A percentile compares a stretch with the other conserved stretches of the same genome.
Conservation (phyloP, 2,888 invertebrate species). For the Drosophila incognita region DNA sequence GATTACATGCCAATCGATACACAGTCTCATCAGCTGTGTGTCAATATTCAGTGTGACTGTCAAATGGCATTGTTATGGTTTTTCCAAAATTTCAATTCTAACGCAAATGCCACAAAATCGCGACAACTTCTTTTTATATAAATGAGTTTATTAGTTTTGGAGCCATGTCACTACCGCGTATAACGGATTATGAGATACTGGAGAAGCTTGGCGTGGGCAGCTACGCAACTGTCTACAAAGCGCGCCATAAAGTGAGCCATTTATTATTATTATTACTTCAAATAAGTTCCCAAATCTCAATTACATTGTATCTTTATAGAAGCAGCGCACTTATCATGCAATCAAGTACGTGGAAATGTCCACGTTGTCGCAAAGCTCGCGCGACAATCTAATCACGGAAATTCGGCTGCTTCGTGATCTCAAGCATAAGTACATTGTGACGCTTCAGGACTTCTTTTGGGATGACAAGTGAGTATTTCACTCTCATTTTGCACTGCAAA, state of each 20-base stretch:
- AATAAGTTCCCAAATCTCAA: constrained; percentile 5
- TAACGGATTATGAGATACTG: constrained; percentile 89
- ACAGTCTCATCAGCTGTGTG: constrained; percentile 28
- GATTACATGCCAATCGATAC: constrained; percentile 8
- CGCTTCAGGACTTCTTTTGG: constrained; percentile 93
- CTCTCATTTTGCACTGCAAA: neutral
- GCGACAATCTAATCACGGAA: constrained; percentile 93
- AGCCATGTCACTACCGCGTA: constrained; percentile 81
- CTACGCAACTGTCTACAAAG: constrained; percentile 94
- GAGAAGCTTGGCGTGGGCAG: constrained; percentile 93
- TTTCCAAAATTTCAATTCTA: constrained; percentile 12
- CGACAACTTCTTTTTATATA: constrained; percentile 1
- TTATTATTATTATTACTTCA: neutral
- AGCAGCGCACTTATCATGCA: constrained; percentile 89
- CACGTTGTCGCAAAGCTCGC: constrained; percentile 89
- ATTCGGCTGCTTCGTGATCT: constrained; percentile 92
- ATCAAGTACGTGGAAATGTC: constrained; percentile 93
- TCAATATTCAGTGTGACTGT: constrained; percentile 24
- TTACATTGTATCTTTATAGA: constrained; percentile 72
- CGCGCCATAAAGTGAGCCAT: constrained; percentile 84
- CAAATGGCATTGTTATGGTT: constrained; percentile 40
- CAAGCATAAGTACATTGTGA: constrained; percentile 92
- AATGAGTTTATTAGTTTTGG: constrained; percentile 21
- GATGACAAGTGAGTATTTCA: constrained; percentile 87
- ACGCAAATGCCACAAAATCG: neutral